Percentiles rank a stretch among this genome's conserved stretches.
These are phyloP conservation scores for Bambusicola thoracicus DNA, from an alignment of 2,113 vertebrate genomes.

Conservation along the genomic window DNA sequence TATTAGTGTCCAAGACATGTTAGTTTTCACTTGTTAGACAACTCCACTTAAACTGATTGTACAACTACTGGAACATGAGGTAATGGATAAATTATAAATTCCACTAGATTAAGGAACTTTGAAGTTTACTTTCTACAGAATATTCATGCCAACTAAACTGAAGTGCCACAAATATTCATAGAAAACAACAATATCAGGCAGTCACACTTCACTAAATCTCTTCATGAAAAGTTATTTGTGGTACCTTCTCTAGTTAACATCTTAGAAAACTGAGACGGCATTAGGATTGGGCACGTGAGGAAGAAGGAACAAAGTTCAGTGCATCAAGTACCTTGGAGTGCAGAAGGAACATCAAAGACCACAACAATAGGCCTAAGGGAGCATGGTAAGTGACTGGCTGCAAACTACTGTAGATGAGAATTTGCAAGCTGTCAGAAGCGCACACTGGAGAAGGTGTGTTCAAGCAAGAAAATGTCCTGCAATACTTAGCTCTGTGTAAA, in stretches of 20 bases:
- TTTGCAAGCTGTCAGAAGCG: background rate
- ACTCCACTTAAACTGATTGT: background rate
- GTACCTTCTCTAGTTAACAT: background rate
- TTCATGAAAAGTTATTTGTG: background rate
- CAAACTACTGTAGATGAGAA: conserved; percentile 34
- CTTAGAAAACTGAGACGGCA: background rate
- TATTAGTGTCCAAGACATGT: background rate
- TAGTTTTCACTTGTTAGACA: background rate
- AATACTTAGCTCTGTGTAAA: background rate
- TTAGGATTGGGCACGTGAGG: background rate
- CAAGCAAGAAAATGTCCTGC: background rate
- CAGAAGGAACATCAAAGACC: conserved; percentile 18
- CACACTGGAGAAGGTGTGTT: background rate
- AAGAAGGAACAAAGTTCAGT: background rate
- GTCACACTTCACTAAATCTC: background rate
- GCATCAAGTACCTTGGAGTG: background rate
- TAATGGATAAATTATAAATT: background rate
- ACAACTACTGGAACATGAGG: background rate
- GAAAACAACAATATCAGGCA: background rate
- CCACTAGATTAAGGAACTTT: background rate
- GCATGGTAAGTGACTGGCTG: background rate
- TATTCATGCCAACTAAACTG: background rate
- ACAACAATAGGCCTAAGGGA: conserved; percentile 19
- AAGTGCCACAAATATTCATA: background rate
- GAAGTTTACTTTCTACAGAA: background rate